Percentiles rank a stretch among this genome's conserved stretches.
phyloP scores from a whole-genome alignment of 1,140 invertebrate species.

The Pogonomyrmex californicus region DNA sequence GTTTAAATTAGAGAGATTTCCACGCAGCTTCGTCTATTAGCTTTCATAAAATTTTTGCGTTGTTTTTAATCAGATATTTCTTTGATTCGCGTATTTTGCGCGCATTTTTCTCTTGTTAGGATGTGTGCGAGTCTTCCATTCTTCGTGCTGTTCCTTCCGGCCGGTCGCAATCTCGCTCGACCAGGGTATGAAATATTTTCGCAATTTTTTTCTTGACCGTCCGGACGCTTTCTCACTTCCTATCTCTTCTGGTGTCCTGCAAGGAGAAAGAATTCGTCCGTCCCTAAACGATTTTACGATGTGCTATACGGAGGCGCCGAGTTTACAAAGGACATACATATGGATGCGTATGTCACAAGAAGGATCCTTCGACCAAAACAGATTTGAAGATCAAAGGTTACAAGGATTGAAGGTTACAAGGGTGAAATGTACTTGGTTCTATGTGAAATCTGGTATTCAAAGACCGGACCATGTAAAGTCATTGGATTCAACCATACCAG shows the following conservation, averaged over 20 bases:
- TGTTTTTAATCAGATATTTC: constrained; percentile 33
- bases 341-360: constrained; percentile 31
- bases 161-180: constrained; percentile 54
- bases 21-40: not conserved
- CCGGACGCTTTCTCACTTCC: constrained; percentile 43
- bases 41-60: not conserved
- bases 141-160: constrained; percentile 48
- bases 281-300: constrained; percentile 49
- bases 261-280: constrained; percentile 27
- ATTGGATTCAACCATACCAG: not conserved
- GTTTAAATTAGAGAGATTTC: not conserved
- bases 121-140: constrained; percentile 8
- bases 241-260: constrained; percentile 47
- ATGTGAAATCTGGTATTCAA: constrained; percentile 37
- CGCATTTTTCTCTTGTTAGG: constrained; percentile 5
- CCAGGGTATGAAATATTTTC: constrained; percentile 60
- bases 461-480: not conserved
- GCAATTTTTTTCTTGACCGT: constrained; percentile 52
- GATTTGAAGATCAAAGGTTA: constrained; percentile 49
- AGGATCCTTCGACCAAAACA: constrained; percentile 39
- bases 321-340: constrained; percentile 58
- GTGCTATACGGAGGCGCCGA: constrained; percentile 34
- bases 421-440: constrained; percentile 36
- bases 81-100: constrained; percentile 17
- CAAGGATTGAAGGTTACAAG: not conserved